phyloP scores from a whole-genome alignment of 2,888 invertebrate genomes.

The Odontothrips loti region DNA sequence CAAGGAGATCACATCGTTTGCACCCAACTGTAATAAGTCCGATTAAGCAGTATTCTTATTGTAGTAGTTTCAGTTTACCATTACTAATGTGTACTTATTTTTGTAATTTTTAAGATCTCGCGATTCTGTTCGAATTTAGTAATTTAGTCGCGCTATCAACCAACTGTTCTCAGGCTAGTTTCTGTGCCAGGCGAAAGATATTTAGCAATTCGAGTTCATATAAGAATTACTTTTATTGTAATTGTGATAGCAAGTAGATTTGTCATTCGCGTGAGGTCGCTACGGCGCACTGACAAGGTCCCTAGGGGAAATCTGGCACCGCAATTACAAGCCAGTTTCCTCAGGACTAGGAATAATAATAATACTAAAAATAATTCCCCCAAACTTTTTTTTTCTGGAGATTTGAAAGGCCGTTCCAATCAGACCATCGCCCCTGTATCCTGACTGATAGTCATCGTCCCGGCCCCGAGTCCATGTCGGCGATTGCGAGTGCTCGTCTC shows the following conservation, averaged over 20 bases:
- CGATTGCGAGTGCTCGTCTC: too few species aligned
- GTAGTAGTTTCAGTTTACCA: neutral
- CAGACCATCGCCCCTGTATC: too few species aligned
- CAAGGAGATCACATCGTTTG: too few species aligned
- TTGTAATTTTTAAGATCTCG: neutral
- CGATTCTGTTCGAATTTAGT: neutral
- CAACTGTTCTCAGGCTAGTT: neutral
- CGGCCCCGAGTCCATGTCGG: too few species aligned
- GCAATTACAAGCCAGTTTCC: too few species aligned
- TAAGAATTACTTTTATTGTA: neutral
- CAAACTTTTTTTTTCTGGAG: too few species aligned
- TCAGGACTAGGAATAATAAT: too few species aligned
- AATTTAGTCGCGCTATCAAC: neutral
- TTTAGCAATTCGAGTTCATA: neutral
- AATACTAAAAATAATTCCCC: too few species aligned
- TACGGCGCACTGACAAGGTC: neutral
- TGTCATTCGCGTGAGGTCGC: neutral
- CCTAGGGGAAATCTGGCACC: neutral
- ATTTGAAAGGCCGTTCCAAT: too few species aligned
- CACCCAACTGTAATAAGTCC: too few species aligned
- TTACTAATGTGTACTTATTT: slow-evolving; percentile 7
- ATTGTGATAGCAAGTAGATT: slow-evolving; percentile 17
- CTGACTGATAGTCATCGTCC: too few species aligned
- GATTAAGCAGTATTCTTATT: neutral
- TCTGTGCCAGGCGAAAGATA: neutral